These are phyloP conservation scores for Watsonalla binaria DNA, from an alignment of 2,888 invertebrate species.

Conservation along the genomic window DNA sequence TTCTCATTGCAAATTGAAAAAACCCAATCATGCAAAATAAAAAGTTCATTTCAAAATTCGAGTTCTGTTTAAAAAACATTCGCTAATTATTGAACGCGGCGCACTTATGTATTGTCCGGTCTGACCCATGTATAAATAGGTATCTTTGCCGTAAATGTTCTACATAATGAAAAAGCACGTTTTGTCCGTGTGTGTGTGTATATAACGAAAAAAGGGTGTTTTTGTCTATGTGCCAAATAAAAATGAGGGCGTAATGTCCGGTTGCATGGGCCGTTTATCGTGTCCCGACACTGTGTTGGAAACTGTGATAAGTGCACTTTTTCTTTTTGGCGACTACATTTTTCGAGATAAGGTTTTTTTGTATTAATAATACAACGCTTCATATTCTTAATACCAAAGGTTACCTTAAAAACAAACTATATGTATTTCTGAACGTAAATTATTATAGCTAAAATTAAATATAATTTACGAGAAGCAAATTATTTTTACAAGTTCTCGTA, in stretches of 20 bases:
- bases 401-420: too few relatives aligned
- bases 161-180: slow-evolving; percentile 27
- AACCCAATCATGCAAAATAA: slow-evolving; percentile 55
- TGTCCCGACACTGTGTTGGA: slow-evolving; percentile 23
- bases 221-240: slow-evolving; percentile 78
- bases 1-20: slow-evolving; percentile 50
- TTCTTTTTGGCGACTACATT: too few relatives aligned
- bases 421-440: too few relatives aligned
- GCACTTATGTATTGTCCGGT: slow-evolving; percentile 48
- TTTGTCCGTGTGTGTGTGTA: slow-evolving; percentile 48
- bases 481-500: slow-evolving; percentile 1
- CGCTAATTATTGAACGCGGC: slow-evolving; percentile 68
- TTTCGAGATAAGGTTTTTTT: too few relatives aligned
- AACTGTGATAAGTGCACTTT: slow-evolving; percentile 41
- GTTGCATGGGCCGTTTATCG: slow-evolving; percentile 68
- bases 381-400: too few relatives aligned
- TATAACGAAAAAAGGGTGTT: slow-evolving; percentile 71
- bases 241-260: slow-evolving; percentile 77
- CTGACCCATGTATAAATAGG: slow-evolving; percentile 21
- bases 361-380: too few relatives aligned
- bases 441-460: too few relatives aligned
- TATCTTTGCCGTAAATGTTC: slow-evolving; percentile 11
- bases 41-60: slow-evolving; percentile 71
- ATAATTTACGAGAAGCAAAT: slow-evolving; percentile 6
- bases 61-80: slow-evolving; percentile 70